Evolutionary conservation across 2,113 vertebrate species (phyloP).

Genomic region (Sorex araneus): DNA sequence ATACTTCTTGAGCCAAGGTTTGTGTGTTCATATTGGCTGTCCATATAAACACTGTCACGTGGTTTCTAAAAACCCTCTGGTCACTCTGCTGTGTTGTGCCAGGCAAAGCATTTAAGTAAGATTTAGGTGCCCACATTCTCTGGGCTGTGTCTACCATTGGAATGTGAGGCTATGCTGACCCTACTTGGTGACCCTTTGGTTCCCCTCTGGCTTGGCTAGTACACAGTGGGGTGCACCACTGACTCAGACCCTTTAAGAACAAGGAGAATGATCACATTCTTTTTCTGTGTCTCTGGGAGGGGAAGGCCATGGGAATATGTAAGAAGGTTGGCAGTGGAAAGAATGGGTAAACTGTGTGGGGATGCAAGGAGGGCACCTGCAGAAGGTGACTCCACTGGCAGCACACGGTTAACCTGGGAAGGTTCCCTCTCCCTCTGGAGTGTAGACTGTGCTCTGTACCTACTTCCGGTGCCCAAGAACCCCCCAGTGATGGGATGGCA

Average conservation of each 20-base stretch:
- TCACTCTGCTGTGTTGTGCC: background rate
- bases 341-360: conserved; percentile 88
- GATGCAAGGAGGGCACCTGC: no score
- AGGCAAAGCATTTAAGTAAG: conserved; percentile 27
- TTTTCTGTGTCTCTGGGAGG: conserved; percentile 84
- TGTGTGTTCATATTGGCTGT: background rate
- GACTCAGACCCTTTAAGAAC: background rate
- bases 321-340: conserved; percentile 94
- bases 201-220: background rate
- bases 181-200: background rate
- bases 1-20: rapidly evolving
- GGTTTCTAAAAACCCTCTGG: conserved; percentile 27
- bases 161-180: background rate
- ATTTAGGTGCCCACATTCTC: background rate
- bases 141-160: background rate
- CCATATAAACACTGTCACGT: background rate
- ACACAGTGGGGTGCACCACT: background rate
- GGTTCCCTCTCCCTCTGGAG: background rate
- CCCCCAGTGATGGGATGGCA: no score
- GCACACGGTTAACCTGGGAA: background rate
- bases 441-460: background rate
- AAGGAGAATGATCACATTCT: background rate
- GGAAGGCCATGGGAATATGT: conserved; percentile 92
- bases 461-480: background rate
- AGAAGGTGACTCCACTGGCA: rapidly evolving